Evolutionary conservation across 64 coral and sea anemone genomes (phyloP), one percentile per base, ranked within the genome.

Genomic region (Porites australiensis): DNA sequence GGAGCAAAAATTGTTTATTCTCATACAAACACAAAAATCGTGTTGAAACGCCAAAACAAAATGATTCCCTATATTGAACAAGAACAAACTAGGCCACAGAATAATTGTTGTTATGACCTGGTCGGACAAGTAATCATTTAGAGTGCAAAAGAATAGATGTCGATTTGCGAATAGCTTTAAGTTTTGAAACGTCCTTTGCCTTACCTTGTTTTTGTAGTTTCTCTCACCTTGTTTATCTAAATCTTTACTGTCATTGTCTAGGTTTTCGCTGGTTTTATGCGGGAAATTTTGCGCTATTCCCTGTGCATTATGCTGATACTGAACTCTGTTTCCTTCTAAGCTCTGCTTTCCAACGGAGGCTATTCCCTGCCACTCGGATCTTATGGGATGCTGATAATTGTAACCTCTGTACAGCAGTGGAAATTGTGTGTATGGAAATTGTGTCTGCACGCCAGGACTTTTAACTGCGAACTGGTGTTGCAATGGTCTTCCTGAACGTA

Each of bases 401-500:
- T 61, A 62, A 44, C 55, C 78, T 5, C 27, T 81, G 27, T 52
- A 68, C 7, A 19, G 6, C 45, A 53, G 18, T 50, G 44, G 62
- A 13, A 45, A 4, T 12, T 18, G 81, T 46, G 67, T 64, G 64
- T 50, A 68, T 16, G 4, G 16, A 11, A 65, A 65, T 18, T 83
- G 79, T 6, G 61, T 12, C 45, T 84, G 64, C 54, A 57, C 54
- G 27, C 27, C 27, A 9, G 37, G 81, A 68, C 16, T 43, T 50
- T 50, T 68, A 4, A 52, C 44, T 84, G 2, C 46, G 50, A 69
- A 47, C 13, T 11, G 44, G 46, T 68, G 65, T 69, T 21, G 16
- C 48, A 84, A 46, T 47, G 81, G 81, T 68, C 44, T 68, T 12
- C 44, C 18, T 68, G 59, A 43, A 84, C 9, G 63, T 63, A 63